Percentiles rank a stretch among this genome's conserved stretches.
phyloP scores from a whole-genome alignment of 1,140 invertebrate species.

The Diabrotica undecimpunctata region DNA sequence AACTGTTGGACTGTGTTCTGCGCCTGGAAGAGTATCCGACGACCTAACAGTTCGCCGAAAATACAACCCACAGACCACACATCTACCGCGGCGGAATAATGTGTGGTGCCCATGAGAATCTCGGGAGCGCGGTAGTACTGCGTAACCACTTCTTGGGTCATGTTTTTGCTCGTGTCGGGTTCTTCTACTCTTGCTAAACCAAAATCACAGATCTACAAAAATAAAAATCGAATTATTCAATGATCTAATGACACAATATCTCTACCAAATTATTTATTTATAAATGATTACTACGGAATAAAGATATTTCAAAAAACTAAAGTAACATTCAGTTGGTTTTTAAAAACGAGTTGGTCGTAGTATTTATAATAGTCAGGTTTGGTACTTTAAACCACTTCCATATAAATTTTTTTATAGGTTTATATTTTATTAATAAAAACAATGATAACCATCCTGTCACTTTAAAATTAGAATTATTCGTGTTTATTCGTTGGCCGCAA shows the following conservation, averaged over 20 bases:
- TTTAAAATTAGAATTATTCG: too few relatives aligned
- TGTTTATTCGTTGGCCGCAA: too few relatives aligned
- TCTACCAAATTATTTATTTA: too few relatives aligned
- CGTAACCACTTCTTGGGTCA: constrained; percentile 99
- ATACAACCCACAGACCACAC: constrained; percentile 99
- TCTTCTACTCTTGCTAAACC: constrained; percentile 82
- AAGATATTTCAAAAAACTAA: too few relatives aligned
- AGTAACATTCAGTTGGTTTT: too few relatives aligned
- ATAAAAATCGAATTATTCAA: constrained; percentile 17
- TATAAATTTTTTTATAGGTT: too few relatives aligned
- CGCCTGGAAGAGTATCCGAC: constrained; percentile 94
- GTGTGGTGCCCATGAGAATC: constrained; percentile 95
- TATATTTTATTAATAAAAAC: too few relatives aligned
- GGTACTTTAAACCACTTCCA: too few relatives aligned
- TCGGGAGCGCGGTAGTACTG: constrained; percentile 99
- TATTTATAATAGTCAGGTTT: too few relatives aligned
- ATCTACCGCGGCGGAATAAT: constrained; percentile 95
- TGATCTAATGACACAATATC: not conserved
- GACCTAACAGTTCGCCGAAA: constrained; percentile 92
- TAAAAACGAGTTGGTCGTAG: too few relatives aligned
- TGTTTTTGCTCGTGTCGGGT: constrained; percentile 84
- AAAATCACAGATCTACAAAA: constrained; percentile 92
- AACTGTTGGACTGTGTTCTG: constrained; percentile 59
- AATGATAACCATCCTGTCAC: too few relatives aligned
- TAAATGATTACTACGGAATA: too few relatives aligned